phyloP scores from a whole-genome alignment of 2,888 invertebrate genomes.

The Pseudococcus viburni region DNA sequence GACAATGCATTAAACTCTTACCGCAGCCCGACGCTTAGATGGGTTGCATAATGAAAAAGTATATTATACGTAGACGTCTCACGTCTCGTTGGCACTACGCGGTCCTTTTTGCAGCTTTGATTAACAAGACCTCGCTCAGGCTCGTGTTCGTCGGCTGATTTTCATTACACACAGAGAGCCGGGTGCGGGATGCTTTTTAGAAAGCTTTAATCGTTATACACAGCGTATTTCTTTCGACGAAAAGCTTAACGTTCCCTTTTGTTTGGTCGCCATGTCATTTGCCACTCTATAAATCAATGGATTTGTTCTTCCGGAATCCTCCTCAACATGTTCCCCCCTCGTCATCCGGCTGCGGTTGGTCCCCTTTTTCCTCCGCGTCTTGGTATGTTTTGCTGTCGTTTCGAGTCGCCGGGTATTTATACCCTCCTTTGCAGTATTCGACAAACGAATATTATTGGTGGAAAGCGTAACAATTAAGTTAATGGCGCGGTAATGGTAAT shows the following conservation, averaged over 20 bases:
- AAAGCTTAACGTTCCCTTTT: conserved; percentile 47
- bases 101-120: conserved; percentile 35
- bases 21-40: not conserved
- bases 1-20: conserved; percentile 31
- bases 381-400: conserved; percentile 9
- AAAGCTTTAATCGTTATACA: conserved; percentile 45
- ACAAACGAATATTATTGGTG: conserved; percentile 55
- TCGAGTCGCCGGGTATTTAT: not conserved
- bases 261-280: conserved; percentile 58
- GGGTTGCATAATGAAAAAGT: conserved; percentile 12
- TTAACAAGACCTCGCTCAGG: not conserved
- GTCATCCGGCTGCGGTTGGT: not conserved
- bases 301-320: conserved; percentile 62
- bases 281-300: conserved; percentile 62
- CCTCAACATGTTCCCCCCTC: not conserved
- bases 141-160: conserved; percentile 7
- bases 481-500: conserved; percentile 65
- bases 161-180: not conserved
- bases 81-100: not conserved
- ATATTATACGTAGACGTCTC: not conserved
- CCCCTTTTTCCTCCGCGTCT: not conserved
- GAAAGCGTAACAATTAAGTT: conserved; percentile 63
- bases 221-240: conserved; percentile 55
- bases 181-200: not conserved
- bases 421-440: not conserved